phyloP scores from a whole-genome alignment of 2,113 vertebrate species.

The Eubucco bourcierii region DNA sequence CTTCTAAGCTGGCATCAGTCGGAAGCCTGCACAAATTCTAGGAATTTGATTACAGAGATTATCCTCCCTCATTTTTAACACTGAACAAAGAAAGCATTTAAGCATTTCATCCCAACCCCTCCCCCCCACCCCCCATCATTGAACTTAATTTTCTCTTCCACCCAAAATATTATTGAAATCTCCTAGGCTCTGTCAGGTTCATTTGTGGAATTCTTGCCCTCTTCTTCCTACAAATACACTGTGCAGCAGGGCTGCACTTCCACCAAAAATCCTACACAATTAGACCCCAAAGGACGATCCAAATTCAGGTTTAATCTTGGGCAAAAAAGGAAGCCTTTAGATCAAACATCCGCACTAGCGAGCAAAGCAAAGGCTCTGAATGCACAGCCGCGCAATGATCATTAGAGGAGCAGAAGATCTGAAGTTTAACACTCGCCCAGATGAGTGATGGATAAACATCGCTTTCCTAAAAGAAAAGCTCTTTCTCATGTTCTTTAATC shows the following conservation, averaged over 20 bases:
- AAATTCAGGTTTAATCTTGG: constrained; percentile 51
- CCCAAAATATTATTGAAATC: background rate
- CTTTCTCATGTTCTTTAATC: constrained; percentile 55
- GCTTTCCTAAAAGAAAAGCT: constrained; percentile 14
- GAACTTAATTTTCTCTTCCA: background rate
- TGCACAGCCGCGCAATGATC: background rate
- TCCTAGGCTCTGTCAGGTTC: background rate
- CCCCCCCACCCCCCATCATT: background rate
- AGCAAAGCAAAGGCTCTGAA: constrained; percentile 40
- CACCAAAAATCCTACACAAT: constrained; percentile 39
- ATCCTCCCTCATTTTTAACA: background rate
- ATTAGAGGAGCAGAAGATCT: constrained; percentile 36
- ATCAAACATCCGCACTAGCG: constrained; percentile 12
- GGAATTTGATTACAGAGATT: constrained; percentile 4
- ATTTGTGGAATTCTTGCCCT: background rate
- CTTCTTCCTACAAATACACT: background rate
- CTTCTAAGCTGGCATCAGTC: background rate
- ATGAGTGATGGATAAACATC: constrained; percentile 47
- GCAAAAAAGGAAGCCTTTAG: constrained; percentile 37
- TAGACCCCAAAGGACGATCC: constrained; percentile 45
- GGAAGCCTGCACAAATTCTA: background rate
- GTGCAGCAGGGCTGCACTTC: background rate
- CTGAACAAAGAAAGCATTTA: background rate
- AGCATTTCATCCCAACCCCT: too few relatives aligned
- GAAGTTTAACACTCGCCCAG: constrained; percentile 8